phyloP scores from a whole-genome alignment of 1,140 invertebrate genomes.

The Laupala kohalensis region DNA sequence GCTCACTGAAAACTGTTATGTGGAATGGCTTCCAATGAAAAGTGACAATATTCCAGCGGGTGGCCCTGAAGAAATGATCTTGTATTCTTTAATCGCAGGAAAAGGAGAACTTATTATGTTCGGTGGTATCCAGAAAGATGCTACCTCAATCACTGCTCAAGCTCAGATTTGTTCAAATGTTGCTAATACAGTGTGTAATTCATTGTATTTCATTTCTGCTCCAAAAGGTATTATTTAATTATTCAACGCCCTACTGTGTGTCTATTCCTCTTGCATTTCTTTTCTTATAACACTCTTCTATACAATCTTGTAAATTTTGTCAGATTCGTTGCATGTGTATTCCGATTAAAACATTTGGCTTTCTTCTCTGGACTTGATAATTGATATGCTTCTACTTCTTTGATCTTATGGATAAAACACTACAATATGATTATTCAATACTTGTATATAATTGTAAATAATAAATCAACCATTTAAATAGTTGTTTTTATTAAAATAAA shows the following conservation, averaged over 20 bases:
- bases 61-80: slow-evolving; percentile 75
- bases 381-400: too few relatives aligned
- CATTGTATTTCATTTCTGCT: slow-evolving; percentile 63
- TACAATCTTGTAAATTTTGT: too few relatives aligned
- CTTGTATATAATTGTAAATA: too few relatives aligned
- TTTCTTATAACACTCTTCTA: too few relatives aligned
- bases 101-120: slow-evolving; percentile 88
- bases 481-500: too few relatives aligned
- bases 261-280: too few relatives aligned
- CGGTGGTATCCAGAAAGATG: slow-evolving; percentile 77
- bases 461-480: too few relatives aligned
- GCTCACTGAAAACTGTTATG: slow-evolving; percentile 39
- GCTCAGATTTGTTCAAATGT: slow-evolving; percentile 28
- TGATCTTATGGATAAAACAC: too few relatives aligned
- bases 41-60: slow-evolving; percentile 39
- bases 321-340: too few relatives aligned
- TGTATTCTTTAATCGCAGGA: slow-evolving; percentile 79
- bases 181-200: slow-evolving; percentile 56
- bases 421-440: too few relatives aligned
- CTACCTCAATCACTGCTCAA: slow-evolving; percentile 27
- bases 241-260: background rate
- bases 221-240: slow-evolving; percentile 55
- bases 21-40: slow-evolving; percentile 64
- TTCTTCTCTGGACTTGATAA: too few relatives aligned
- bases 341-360: too few relatives aligned